phyloP scores from a whole-genome alignment of 2,888 invertebrate species.

The Drosophila melanosoma region DNA sequence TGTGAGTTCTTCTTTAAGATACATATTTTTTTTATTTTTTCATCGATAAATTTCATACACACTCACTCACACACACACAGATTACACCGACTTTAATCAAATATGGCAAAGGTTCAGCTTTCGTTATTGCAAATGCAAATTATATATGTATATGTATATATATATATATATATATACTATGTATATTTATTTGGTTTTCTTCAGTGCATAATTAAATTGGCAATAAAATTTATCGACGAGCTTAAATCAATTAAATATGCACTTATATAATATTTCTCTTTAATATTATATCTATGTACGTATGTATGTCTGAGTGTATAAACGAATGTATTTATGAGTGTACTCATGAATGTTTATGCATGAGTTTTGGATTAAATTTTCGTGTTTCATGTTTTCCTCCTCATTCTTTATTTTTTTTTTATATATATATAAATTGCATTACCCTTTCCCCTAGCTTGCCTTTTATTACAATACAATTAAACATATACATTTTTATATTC shows the following conservation, averaged over 20 bases:
- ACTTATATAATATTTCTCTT: constrained; percentile 33
- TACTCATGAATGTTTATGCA: background rate
- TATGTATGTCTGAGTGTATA: constrained; percentile 24
- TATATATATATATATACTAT: background rate
- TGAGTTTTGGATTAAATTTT: constrained; percentile 29
- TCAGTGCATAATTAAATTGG: constrained; percentile 73
- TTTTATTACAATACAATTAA: constrained; percentile 74
- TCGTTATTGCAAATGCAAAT: constrained; percentile 45
- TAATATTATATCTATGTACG: constrained; percentile 39
- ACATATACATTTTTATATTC: constrained; percentile 42
- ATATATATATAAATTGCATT: constrained; percentile 72
- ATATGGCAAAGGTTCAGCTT: constrained; percentile 49
- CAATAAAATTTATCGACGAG: constrained; percentile 66
- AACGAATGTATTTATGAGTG: constrained; percentile 5
- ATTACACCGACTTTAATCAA: constrained; percentile 54
- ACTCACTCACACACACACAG: constrained; percentile 50
- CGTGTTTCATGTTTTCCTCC: constrained; percentile 10
- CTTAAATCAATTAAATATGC: constrained; percentile 71
- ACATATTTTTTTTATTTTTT: constrained; percentile 1
- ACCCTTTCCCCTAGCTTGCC: constrained; percentile 78
- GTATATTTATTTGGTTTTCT: constrained; percentile 1
- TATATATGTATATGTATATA: constrained; percentile 20
- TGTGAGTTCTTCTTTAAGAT: constrained; percentile 12
- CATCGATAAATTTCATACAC: constrained; percentile 14
- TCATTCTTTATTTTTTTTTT: constrained; percentile 13